These are phyloP conservation scores for Auanema freiburgensis DNA, from an alignment of 2,888 invertebrate genomes.

Conservation along the genomic window DNA sequence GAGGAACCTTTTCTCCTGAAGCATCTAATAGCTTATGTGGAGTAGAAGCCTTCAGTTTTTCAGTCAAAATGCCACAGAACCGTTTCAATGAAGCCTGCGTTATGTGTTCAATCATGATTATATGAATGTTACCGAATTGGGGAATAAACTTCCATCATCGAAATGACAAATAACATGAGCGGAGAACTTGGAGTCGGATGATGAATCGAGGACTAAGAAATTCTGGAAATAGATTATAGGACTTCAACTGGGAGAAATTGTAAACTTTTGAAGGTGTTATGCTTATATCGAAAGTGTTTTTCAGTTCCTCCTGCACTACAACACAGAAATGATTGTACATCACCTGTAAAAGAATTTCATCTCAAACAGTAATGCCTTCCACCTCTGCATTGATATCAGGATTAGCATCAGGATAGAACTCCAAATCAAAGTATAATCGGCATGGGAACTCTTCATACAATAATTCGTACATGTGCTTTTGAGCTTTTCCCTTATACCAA, in stretches of 20 bases:
- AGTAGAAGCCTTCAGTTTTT: conserved; percentile 10
- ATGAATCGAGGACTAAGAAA: conserved; percentile 49
- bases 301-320: no score
- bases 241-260: no score
- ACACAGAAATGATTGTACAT: no score
- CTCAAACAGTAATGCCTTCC: no score
- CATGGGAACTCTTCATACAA: conserved; percentile 48
- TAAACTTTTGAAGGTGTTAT: no score
- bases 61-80: conserved; percentile 14
- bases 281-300: no score
- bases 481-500: conserved; percentile 29
- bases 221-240: conserved; percentile 10
- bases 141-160: conserved; percentile 19
- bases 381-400: conserved; percentile 22
- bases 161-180: conserved; percentile 49
- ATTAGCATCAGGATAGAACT: conserved; percentile 34
- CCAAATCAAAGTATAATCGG: conserved; percentile 52
- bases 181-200: conserved; percentile 37
- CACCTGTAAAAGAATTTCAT: no score
- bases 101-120: background rate
- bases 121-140: conserved; percentile 3
- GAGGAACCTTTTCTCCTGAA: conserved; percentile 10
- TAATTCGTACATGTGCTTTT: conserved; percentile 47
- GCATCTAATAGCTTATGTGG: conserved; percentile 10
- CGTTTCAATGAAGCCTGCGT: conserved; percentile 23